Evolutionary conservation across 2,888 invertebrate genomes (phyloP).

Genomic region (Caenorhabditis sinica): DNA sequence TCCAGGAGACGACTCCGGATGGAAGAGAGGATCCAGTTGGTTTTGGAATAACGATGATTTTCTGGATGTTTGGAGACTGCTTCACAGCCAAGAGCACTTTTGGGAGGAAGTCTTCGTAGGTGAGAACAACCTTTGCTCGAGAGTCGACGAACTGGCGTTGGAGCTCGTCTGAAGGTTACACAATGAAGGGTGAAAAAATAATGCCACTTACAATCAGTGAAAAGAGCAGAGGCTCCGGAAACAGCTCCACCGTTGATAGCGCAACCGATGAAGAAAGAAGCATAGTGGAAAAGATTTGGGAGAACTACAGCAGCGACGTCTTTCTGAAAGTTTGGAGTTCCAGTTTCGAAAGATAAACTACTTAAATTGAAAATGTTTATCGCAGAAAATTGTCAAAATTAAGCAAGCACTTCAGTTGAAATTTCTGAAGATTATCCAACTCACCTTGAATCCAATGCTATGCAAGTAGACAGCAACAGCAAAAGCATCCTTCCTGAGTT

Average conservation of each 20-base stretch:
- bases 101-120: conserved; percentile 73
- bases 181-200: background rate
- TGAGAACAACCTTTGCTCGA: conserved; percentile 75
- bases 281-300: conserved; percentile 72
- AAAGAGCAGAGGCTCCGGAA: conserved; percentile 76
- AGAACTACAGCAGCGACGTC: conserved; percentile 72
- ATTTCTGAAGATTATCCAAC: background rate
- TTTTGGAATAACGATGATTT: conserved; percentile 71
- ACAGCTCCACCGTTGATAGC: conserved; percentile 70
- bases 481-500: conserved; percentile 63
- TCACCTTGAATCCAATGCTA: conserved; percentile 67
- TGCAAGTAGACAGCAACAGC: conserved; percentile 69
- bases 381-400: no score
- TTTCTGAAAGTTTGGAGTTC: conserved; percentile 50
- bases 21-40: conserved; percentile 63
- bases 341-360: no score
- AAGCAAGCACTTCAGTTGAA: background rate
- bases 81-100: conserved; percentile 76
- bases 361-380: no score
- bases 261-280: conserved; percentile 73
- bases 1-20: conserved; percentile 66
- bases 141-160: conserved; percentile 79
- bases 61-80: conserved; percentile 70
- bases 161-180: conserved; percentile 77
- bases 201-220: conserved; percentile 75